A percentile compares a stretch with the other conserved stretches of the same genome.
Conservation (phyloP, 37 sponge, comb jelly and placozoan species). For the Cladorhizidae sp. region DNA sequence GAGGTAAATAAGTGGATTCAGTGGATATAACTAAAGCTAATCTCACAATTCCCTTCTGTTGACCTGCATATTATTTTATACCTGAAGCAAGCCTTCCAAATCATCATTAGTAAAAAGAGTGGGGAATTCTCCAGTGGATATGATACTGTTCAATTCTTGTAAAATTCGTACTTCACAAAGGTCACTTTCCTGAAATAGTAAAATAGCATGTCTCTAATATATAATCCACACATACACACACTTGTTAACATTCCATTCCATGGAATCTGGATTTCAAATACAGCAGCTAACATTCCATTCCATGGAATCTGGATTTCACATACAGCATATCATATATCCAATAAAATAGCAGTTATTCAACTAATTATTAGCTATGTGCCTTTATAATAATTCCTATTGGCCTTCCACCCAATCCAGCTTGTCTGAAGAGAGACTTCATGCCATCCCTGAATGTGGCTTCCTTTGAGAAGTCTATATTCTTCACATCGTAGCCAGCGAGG, state of each 20-base stretch:
- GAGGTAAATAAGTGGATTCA: too few species aligned
- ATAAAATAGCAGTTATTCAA: too few species aligned
- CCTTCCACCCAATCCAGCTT: slow-evolving; percentile 82
- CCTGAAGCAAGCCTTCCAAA: slow-evolving; percentile 83
- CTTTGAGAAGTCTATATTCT: slow-evolving; percentile 37
- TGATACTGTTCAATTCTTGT: slow-evolving; percentile 59
- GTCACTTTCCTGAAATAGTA: slow-evolving; percentile 40
- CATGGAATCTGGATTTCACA: too few species aligned
- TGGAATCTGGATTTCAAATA: too few species aligned
- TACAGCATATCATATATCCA: too few species aligned
- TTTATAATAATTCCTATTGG: slow-evolving; percentile 63
- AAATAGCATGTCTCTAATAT: slow-evolving; percentile 17
- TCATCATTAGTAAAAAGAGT: slow-evolving; percentile 88
- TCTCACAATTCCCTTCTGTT: too few species aligned
- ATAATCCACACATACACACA: slow-evolving; percentile 32
- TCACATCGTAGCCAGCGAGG: slow-evolving; percentile 68
- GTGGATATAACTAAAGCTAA: too few species aligned
- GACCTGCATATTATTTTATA: slow-evolving; percentile 15
- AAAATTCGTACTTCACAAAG: slow-evolving; percentile 33
- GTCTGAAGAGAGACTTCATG: slow-evolving; percentile 65
- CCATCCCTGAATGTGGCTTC: slow-evolving; percentile 43
- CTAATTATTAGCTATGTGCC: too few species aligned
- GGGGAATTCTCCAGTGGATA: slow-evolving; percentile 79
- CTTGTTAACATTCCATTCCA: too few species aligned
- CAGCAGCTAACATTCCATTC: too few species aligned